Evolutionary conservation across 2,113 vertebrate genomes (phyloP), one percentile per base, ranked within the genome.

Genomic region (Erythrolamprus reginae): DNA sequence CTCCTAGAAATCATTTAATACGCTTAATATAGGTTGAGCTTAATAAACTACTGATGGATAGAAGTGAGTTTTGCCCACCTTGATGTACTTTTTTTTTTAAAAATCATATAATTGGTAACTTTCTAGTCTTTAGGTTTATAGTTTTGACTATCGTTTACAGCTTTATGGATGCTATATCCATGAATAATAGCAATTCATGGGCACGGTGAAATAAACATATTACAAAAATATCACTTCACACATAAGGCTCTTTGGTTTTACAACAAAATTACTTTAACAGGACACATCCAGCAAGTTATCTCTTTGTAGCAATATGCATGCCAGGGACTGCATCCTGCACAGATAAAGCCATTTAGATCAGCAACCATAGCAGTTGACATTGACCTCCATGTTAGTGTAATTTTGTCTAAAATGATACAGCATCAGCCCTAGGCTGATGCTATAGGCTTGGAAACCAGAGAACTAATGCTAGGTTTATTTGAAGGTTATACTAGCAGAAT

Each of bases 161-260:
- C 15, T 33, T 89, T 19, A 65, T 65, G 28, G 61, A 65, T 33
- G 4, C 26, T 89, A 23, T 84, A 65, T n/a, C 28, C 58, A 65
- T 17, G 61, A 65, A 65, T 61, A 61, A 61, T 33, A 65, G 28
- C 4, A 58, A 50, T 48, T 82, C 42, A 12, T 50, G 45, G 23
- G 24, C 1, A 89, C 17, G 38, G 42, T 45, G 0, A 0, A 0
- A 23, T 70, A 52, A 65, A 82, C 42, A 91, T 5, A 42, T 13
- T 9, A 1, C 0, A 90, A 61, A 70, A 38, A 8, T 24, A 38
- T 50, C 17, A 33, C 23, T 70, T 45, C n/a, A 47, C 21, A 52
- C 13, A 89, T 82, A 26, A 48, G 13, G 83, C 26, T 84, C 26
- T 2, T 51, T 50, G 3, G 15, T 9, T 51, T 85, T 33, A 9